These are phyloP conservation scores for Mythimna lalbum DNA, from an alignment of 2,888 invertebrate genomes.

Conservation along the genomic window DNA sequence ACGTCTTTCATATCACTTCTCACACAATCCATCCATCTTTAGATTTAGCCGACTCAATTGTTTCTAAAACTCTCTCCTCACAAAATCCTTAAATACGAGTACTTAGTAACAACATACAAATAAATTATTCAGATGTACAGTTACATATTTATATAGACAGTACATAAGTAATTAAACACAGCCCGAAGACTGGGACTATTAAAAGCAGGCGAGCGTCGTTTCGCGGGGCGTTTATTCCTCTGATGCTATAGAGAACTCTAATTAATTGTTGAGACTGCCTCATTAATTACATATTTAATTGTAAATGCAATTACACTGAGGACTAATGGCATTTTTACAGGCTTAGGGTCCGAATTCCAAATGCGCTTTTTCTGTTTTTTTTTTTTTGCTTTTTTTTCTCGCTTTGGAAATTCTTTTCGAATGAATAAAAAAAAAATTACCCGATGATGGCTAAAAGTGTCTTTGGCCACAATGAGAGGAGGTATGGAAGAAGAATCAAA, in stretches of 20 bases:
- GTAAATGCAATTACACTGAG: slow-evolving; percentile 68
- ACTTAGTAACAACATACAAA: slow-evolving; percentile 49
- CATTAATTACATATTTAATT: slow-evolving; percentile 76
- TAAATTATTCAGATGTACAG: slow-evolving; percentile 51
- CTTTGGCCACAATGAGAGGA: too few relatives aligned
- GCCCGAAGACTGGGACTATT: slow-evolving; percentile 79
- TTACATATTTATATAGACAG: slow-evolving; percentile 64
- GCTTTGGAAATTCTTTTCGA: not conserved
- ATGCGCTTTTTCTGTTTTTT: not conserved
- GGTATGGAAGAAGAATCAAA: too few relatives aligned
- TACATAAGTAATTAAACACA: slow-evolving; percentile 84
- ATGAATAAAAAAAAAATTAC: not conserved
- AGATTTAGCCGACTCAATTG: slow-evolving; percentile 12
- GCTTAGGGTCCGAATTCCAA: slow-evolving; percentile 25
- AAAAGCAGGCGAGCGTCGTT: slow-evolving; percentile 83
- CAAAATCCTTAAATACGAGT: slow-evolving; percentile 34
- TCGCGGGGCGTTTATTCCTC: slow-evolving; percentile 77
- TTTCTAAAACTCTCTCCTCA: slow-evolving; percentile 5
- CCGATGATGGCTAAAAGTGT: too few relatives aligned
- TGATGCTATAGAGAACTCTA: slow-evolving; percentile 72
- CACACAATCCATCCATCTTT: too few relatives aligned
- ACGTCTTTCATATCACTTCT: too few relatives aligned
- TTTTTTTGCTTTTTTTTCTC: not conserved
- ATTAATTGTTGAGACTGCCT: slow-evolving; percentile 74
- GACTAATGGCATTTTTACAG: slow-evolving; percentile 61